Evolutionary conservation across 2,797 vertebrate species (phyloP), one percentile per base, ranked within the genome.

Genomic region (Podarcis lilfordi): DNA sequence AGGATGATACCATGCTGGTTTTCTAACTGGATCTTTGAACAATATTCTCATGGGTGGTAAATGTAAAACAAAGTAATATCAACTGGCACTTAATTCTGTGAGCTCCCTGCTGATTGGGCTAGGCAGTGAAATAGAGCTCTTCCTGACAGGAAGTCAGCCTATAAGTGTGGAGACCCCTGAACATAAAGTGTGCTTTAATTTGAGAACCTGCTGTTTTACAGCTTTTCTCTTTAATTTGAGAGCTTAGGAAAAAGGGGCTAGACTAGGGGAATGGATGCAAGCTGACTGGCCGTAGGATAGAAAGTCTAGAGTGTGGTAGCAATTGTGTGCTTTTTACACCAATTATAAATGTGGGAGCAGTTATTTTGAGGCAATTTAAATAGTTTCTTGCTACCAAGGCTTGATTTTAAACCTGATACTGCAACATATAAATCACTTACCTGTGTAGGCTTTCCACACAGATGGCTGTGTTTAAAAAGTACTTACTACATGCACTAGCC

Each of bases 1-100:
- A 96, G 97, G 97, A 98, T 97, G 97, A 96, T 95, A 96, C 97
- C 97, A 97, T 13, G 96, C 97, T 97, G 97, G 91, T 95, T 97
- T 94, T 96, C 95, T 95, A 96, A 96, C 95, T 95, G 95, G 96
- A 97, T 97, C 97, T 98, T 98, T 98, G 98, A 98, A 98, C 97
- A 94, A 94, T 96, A 97, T 96, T 97, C 98, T 98, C 98, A 97
- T 89, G 97, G 94, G 98, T 98, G 98, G 97, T 94, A 96, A 96
- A 98, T 97, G 97, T 95, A 98, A 99, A 99, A 98, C 98, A 99
- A 97, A 96, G 96, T 97, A 99, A 98, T 97, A 98, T 98, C 98
- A 99, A 98, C 98, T 98, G 98, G 97, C 98, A 98, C 98, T 99
- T 99, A 98, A 98, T 98, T 98, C 97, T 97, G 95, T 92, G 95